Evolutionary conservation across 1,140 invertebrate genomes (phyloP).

Genomic region (Drosophila sproati): DNA sequence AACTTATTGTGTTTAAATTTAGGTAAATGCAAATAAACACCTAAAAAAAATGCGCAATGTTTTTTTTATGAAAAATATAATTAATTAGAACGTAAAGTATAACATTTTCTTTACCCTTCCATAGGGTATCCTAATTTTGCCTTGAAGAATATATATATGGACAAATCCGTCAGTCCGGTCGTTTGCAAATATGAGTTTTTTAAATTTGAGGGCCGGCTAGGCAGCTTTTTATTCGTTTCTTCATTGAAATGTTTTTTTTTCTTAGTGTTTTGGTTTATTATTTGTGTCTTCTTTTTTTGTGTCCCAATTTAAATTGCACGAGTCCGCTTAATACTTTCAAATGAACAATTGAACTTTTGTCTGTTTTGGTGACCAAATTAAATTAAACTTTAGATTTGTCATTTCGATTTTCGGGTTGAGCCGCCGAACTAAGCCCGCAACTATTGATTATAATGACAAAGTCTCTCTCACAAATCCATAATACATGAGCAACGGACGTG

Average conservation of each 20-base stretch:
- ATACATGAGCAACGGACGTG: constrained; percentile 45
- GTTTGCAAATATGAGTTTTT: too few species aligned
- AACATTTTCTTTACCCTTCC: too few species aligned
- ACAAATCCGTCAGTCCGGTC: too few species aligned
- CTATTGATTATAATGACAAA: constrained; percentile 44
- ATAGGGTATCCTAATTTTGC: too few species aligned
- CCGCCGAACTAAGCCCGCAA: constrained; percentile 27
- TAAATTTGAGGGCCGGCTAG: neutral
- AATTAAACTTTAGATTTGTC: constrained; percentile 25
- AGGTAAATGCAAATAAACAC: too few species aligned
- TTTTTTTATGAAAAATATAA: too few species aligned
- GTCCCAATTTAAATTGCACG: constrained; percentile 54
- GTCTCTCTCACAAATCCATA: constrained; percentile 40
- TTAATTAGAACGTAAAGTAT: too few species aligned
- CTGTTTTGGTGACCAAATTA: constrained; percentile 44
- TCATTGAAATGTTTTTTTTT: neutral
- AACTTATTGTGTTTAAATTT: too few species aligned
- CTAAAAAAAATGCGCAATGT: too few species aligned
- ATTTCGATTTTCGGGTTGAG: constrained; percentile 25
- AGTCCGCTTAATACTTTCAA: constrained; percentile 48
- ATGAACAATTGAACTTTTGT: constrained; percentile 49
- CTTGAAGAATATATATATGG: too few species aligned
- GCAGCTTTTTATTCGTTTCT: neutral
- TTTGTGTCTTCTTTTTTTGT: constrained; percentile 13
- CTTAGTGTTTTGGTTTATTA: neutral